Conservation (phyloP, 2,888 invertebrate genomes). For the Dorcus parallelipipedus region DNA sequence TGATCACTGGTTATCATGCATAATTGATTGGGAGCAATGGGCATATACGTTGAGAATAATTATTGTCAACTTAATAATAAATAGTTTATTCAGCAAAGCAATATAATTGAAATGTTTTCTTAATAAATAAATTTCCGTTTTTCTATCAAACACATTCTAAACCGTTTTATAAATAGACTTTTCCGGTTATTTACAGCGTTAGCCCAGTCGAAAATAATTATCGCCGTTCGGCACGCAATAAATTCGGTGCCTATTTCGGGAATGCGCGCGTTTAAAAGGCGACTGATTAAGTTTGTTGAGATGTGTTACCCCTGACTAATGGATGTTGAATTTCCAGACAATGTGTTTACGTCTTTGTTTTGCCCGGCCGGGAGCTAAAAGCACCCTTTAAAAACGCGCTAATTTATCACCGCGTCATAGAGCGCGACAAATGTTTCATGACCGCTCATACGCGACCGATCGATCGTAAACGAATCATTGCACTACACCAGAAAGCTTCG, state of each 20-base stretch:
- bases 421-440: neutral
- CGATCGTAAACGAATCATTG: neutral
- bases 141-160: no score
- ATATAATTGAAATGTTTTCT: no score
- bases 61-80: no score
- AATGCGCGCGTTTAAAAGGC: neutral
- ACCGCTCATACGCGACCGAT: neutral
- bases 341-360: neutral
- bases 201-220: no score
- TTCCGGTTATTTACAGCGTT: no score
- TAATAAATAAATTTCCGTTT: no score
- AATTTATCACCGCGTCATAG: conserved; percentile 1
- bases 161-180: no score
- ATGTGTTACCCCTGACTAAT: neutral
- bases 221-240: neutral
- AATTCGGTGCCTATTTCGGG: neutral
- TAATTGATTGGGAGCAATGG: no score
- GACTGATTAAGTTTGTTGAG: neutral
- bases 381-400: neutral
- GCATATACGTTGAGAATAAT: no score
- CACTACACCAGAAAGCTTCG: no score
- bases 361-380: neutral
- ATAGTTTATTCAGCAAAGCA: no score
- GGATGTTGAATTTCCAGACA: neutral
- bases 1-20: no score